These are phyloP conservation scores for Sebastes steindachneri DNA, from an alignment of 2,797 vertebrate genomes.

Conservation along the genomic window DNA sequence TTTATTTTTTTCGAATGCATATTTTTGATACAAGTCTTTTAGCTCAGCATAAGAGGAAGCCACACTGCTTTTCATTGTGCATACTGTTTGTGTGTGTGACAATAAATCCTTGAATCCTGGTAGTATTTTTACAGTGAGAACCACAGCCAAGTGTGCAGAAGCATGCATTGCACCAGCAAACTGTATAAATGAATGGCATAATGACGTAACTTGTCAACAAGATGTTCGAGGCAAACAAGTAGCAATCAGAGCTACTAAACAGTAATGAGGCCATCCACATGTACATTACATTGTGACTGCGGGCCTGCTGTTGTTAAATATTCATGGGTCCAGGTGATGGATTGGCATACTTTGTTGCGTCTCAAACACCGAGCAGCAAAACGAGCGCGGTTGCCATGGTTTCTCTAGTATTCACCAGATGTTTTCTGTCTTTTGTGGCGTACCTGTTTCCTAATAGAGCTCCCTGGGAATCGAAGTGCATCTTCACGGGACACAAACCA, in stretches of 20 bases:
- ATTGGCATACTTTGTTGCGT: conserved; percentile 38
- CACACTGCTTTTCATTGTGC: neutral
- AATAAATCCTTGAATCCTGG: neutral
- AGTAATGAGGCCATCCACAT: conserved; percentile 10
- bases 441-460: conserved; percentile 42
- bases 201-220: conserved; percentile 14
- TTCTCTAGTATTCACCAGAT: conserved; percentile 41
- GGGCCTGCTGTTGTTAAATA: conserved; percentile 46
- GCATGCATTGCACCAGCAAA: neutral
- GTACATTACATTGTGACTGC: neutral
- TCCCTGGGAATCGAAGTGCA: conserved; percentile 23
- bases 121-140: neutral
- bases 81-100: neutral
- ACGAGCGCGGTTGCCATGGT: conserved; percentile 46
- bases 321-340: conserved; percentile 41
- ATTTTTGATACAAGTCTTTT: neutral
- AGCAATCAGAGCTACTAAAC: conserved; percentile 14
- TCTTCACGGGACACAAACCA: conserved; percentile 13
- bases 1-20: neutral
- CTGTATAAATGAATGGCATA: conserved; percentile 20
- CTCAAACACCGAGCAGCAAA: conserved; percentile 28
- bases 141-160: neutral
- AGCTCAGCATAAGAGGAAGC: too few species aligned
- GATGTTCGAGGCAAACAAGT: conserved; percentile 20
- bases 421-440: conserved; percentile 28